Conservation (phyloP, 2,113 vertebrate species). For the Miniopterus natalensis region DNA sequence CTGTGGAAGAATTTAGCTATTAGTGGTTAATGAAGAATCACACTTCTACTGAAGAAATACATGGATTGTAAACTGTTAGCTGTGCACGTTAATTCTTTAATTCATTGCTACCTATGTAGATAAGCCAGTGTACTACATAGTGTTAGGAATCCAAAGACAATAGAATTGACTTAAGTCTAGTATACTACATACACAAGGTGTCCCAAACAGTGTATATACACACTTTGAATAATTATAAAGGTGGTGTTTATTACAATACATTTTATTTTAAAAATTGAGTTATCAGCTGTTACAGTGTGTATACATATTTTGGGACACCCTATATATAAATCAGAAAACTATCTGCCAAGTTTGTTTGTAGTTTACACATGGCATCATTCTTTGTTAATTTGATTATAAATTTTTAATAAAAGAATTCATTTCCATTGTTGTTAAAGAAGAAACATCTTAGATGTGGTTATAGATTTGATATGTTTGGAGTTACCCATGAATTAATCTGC, state of each 20-base stretch:
- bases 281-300: too few relatives aligned
- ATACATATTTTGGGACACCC: too few relatives aligned
- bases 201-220: too few relatives aligned
- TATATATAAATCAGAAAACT: neutral
- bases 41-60: neutral
- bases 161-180: neutral
- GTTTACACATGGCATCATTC: neutral
- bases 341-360: slow-evolving; percentile 26
- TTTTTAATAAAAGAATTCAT: neutral
- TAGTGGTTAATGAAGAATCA: slow-evolving; percentile 32
- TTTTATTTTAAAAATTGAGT: too few relatives aligned
- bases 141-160: neutral
- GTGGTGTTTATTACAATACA: too few relatives aligned
- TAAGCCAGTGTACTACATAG: neutral
- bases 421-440: neutral
- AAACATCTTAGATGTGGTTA: neutral
- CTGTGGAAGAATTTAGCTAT: neutral
- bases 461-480: neutral
- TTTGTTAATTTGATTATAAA: slow-evolving; percentile 4
- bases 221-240: too few relatives aligned
- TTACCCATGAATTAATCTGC: neutral
- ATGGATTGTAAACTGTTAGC: neutral
- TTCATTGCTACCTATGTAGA: neutral
- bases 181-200: neutral
- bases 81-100: neutral